Conservation (phyloP, 2,797 vertebrate genomes). For the Poecilia gillii region DNA sequence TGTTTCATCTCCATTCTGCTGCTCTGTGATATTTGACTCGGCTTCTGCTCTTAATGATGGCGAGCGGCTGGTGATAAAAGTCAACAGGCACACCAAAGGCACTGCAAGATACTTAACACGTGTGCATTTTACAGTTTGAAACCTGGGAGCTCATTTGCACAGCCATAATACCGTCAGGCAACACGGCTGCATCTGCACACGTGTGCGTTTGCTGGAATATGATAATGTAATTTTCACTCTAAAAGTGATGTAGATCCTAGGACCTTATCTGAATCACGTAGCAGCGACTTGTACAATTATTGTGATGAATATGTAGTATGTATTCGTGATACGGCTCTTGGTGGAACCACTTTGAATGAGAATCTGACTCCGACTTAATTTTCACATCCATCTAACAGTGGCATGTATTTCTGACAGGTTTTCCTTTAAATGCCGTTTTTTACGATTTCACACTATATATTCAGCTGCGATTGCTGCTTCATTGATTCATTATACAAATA, state of each 20-base stretch:
- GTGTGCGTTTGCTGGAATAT: constrained; percentile 3
- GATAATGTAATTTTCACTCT: constrained; percentile 32
- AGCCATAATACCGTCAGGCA: not conserved
- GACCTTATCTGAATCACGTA: not conserved
- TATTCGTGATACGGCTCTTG: not conserved
- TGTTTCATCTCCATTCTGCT: constrained; percentile 2
- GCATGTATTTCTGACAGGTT: not conserved
- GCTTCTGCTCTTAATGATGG: constrained; percentile 4
- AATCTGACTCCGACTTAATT: not conserved
- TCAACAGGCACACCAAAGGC: constrained; percentile 2
- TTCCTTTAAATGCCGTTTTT: not conserved
- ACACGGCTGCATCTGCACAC: not conserved
- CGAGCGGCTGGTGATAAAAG: constrained; percentile 12
- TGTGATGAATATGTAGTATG: constrained; percentile 4
- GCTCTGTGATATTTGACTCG: constrained; percentile 12
- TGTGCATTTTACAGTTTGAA: not conserved
- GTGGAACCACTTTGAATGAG: not conserved
- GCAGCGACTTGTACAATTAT: not conserved
- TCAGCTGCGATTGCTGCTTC: not conserved
- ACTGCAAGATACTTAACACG: not conserved
- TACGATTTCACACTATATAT: not conserved
- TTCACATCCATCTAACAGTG: not conserved
- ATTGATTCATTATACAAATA: not conserved
- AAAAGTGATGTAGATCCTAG: not conserved
- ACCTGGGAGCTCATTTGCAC: constrained; percentile 8